Conservation (phyloP, 1,140 invertebrate genomes). For the Anoplolepis gracilipes region DNA sequence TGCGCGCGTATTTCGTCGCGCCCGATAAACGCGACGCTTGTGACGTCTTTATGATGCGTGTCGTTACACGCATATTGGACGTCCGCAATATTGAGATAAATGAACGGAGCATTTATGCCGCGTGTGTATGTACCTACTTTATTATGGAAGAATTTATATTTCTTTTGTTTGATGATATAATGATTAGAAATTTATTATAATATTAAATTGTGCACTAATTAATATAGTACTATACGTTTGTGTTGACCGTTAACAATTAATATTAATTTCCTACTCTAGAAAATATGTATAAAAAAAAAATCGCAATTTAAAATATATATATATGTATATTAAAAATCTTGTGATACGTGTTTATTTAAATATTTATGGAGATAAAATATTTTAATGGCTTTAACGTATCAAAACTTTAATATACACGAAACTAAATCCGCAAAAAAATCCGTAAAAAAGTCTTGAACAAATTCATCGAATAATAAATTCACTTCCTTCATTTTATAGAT, state of each 20-base stretch:
- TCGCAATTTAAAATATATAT: background rate
- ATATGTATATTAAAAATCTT: background rate
- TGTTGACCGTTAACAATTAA: no score
- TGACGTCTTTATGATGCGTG: constrained; percentile 52
- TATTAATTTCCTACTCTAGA: background rate
- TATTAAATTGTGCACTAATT: background rate
- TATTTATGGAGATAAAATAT: background rate
- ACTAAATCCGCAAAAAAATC: background rate
- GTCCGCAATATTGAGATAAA: constrained; percentile 26
- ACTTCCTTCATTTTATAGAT: constrained; percentile 45
- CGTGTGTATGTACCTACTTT: background rate
- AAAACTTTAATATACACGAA: constrained; percentile 10
- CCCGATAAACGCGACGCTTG: constrained; percentile 29
- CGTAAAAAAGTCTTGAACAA: background rate
- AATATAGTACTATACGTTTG: no score
- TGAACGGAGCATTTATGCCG: constrained; percentile 21
- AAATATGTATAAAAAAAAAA: background rate
- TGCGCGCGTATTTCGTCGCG: constrained; percentile 36
- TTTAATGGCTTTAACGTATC: background rate
- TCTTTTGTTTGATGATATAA: background rate
- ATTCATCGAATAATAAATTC: constrained; percentile 45
- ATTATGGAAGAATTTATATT: background rate
- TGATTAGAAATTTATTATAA: background rate
- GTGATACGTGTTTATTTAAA: background rate
- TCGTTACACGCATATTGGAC: constrained; percentile 29